Evolutionary conservation across 2,113 vertebrate species (phyloP).

Genomic region (Brachyhypopomus occidentalis): DNA sequence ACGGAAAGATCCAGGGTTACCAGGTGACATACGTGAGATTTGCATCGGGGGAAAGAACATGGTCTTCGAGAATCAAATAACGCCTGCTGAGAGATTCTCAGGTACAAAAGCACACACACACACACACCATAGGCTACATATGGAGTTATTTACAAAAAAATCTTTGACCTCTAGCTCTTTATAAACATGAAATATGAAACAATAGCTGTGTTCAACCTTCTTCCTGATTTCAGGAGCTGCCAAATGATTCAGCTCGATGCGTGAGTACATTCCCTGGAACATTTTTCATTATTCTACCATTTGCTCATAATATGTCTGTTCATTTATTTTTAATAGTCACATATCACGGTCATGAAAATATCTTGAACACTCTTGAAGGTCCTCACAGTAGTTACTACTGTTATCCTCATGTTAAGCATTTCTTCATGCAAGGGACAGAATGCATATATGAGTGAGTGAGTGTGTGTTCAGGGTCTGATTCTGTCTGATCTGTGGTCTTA

Average conservation of each 20-base stretch:
- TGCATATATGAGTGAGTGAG: not conserved
- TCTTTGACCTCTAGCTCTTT: not conserved
- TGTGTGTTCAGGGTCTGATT: constrained; percentile 34
- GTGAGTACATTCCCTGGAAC: constrained; percentile 80
- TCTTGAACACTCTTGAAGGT: not conserved
- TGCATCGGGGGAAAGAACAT: constrained; percentile 87
- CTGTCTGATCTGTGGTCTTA: not conserved
- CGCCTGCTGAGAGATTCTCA: constrained; percentile 92
- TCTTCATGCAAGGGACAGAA: not conserved
- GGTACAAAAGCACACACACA: constrained; percentile 72
- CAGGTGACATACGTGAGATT: constrained; percentile 93
- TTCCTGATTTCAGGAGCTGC: constrained; percentile 77
- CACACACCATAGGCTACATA: not conserved
- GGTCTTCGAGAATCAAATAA: constrained; percentile 90
- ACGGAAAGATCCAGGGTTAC: constrained; percentile 93
- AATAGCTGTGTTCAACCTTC: constrained; percentile 59
- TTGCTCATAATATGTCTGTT: not conserved
- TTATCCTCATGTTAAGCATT: not conserved
- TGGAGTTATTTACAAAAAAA: not conserved
- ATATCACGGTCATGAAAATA: not conserved
- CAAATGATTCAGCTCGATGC: constrained; percentile 90
- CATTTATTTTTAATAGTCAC: not conserved
- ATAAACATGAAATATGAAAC: not conserved
- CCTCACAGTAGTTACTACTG: not conserved
- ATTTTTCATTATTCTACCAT: not conserved